phyloP scores from a whole-genome alignment of 92 coral and sea anemone species.

The Porites evermanni region DNA sequence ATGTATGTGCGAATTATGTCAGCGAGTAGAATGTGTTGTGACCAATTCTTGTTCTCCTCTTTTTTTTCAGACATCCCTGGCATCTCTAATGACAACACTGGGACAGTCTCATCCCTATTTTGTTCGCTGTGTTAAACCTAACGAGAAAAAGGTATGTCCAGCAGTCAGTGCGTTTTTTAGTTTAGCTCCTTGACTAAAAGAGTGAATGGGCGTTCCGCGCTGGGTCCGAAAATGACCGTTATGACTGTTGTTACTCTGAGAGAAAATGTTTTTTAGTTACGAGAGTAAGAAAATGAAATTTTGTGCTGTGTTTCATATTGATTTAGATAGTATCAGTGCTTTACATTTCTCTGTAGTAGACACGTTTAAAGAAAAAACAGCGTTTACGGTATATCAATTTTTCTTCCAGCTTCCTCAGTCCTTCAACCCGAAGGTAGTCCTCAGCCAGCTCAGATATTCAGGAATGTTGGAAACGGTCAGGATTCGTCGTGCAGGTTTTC shows the following conservation, averaged over 20 bases:
- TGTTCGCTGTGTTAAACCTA: constrained; percentile 96
- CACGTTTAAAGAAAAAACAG: too few relatives aligned
- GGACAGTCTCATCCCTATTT: constrained; percentile 95
- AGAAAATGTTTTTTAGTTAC: too few relatives aligned
- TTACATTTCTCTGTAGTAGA: not conserved
- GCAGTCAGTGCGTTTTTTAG: too few relatives aligned
- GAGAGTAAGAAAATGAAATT: too few relatives aligned
- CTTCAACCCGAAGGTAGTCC: constrained; percentile 90
- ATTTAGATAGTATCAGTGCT: too few relatives aligned
- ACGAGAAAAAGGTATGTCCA: constrained; percentile 81
- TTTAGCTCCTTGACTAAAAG: too few relatives aligned
- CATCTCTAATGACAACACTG: constrained; percentile 88
- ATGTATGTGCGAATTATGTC: too few relatives aligned
- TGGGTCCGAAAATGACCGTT: too few relatives aligned
- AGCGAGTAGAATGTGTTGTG: too few relatives aligned
- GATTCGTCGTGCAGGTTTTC: constrained; percentile 96
- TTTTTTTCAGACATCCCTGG: constrained; percentile 78
- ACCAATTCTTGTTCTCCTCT: not conserved
- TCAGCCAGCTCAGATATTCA: constrained; percentile 91
- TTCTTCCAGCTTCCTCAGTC: constrained; percentile 75
- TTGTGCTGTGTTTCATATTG: too few relatives aligned
- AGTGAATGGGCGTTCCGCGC: too few relatives aligned
- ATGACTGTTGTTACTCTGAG: too few relatives aligned
- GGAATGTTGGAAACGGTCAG: constrained; percentile 98
- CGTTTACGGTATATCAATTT: not conserved